A percentile compares a stretch with the other conserved stretches of the same genome.
phyloP scores from a whole-genome alignment of 2,888 invertebrate species.

The Eupithecia subfuscata region DNA sequence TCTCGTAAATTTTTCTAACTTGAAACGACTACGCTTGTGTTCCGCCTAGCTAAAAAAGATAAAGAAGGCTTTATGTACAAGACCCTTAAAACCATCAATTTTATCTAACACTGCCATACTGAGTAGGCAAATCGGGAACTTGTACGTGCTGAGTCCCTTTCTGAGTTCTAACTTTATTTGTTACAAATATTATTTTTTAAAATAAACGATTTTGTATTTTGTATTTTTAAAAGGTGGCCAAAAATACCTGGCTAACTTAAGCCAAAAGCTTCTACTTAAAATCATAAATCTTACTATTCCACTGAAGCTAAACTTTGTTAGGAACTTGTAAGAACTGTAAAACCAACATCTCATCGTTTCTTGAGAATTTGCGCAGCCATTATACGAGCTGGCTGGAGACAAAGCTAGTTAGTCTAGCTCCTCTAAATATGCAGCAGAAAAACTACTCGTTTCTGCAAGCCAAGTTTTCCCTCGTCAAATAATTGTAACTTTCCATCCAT shows the following conservation, averaged over 20 bases:
- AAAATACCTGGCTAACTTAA: neutral
- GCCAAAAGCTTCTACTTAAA: neutral
- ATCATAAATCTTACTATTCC: conserved; percentile 11
- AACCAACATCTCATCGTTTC: conserved; percentile 32
- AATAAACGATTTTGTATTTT: too few species aligned
- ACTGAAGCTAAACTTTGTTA: conserved; percentile 18
- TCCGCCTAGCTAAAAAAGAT: too few species aligned
- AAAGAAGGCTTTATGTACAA: too few species aligned
- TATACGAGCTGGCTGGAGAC: conserved; percentile 22
- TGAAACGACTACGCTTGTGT: too few species aligned
- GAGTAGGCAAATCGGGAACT: neutral
- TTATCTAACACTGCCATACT: too few species aligned
- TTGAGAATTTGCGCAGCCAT: conserved; percentile 22
- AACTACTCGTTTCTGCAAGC: neutral
- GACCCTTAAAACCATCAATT: too few species aligned
- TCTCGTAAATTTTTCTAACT: too few species aligned
- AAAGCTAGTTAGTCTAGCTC: conserved; percentile 11
- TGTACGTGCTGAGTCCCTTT: neutral
- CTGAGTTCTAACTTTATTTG: too few species aligned
- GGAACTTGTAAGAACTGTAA: conserved; percentile 24
- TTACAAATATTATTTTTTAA: too few species aligned
- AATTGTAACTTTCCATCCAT: neutral
- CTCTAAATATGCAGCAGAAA: neutral
- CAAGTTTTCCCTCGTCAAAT: neutral
- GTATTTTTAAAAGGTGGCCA: neutral